Evolutionary conservation across 1,140 invertebrate genomes (phyloP).

Genomic region (Leptopilina boulardi): DNA sequence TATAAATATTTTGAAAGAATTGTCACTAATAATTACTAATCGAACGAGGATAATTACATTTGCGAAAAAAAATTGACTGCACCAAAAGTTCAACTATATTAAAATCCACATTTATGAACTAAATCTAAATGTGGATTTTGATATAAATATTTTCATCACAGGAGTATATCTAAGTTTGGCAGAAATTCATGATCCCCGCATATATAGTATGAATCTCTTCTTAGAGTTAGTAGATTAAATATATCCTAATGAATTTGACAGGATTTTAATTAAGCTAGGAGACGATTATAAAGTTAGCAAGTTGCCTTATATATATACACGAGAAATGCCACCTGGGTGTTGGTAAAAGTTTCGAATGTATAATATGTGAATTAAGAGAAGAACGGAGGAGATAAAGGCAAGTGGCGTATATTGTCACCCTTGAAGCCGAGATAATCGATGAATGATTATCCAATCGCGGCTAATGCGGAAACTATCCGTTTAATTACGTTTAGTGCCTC

Average conservation of each 20-base stretch:
- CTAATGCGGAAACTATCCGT: slow-evolving; percentile 75
- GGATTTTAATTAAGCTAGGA: background rate
- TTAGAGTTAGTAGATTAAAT: too few relatives aligned
- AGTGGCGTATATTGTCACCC: slow-evolving; percentile 46
- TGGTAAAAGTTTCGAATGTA: background rate
- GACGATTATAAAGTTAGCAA: background rate
- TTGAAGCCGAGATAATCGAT: slow-evolving; percentile 69
- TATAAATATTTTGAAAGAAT: too few relatives aligned
- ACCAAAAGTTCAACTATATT: too few relatives aligned
- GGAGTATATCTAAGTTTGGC: too few relatives aligned
- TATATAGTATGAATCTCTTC: too few relatives aligned
- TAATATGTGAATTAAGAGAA: background rate
- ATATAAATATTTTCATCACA: too few relatives aligned
- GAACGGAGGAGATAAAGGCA: slow-evolving; percentile 24
- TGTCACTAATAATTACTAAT: too few relatives aligned
- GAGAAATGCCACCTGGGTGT: background rate
- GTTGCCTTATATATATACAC: background rate
- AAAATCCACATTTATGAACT: too few relatives aligned
- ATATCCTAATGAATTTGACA: background rate
- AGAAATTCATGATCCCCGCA: too few relatives aligned
- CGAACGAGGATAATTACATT: too few relatives aligned
- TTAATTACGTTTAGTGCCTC: slow-evolving; percentile 74
- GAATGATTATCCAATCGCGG: slow-evolving; percentile 74
- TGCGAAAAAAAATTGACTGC: too few relatives aligned
- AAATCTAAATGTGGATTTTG: too few relatives aligned